A percentile compares a stretch with the other conserved stretches of the same genome.
phyloP scores from a whole-genome alignment of 2,888 invertebrate species.

The Drosophila anceps region DNA sequence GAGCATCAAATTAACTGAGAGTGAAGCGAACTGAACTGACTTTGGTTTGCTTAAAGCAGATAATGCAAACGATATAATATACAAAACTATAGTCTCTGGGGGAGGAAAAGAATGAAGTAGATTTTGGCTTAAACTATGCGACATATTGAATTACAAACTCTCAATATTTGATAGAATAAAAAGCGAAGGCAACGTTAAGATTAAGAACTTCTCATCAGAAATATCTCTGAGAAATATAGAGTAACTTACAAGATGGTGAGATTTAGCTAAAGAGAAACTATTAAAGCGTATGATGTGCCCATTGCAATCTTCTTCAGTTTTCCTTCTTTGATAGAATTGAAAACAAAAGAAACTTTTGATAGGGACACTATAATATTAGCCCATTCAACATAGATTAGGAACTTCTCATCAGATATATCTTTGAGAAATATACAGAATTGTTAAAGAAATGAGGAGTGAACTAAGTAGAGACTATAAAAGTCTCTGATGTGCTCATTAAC shows the following conservation, averaged over 20 bases:
- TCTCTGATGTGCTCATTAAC: too few relatives aligned
- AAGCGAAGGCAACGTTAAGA: background rate
- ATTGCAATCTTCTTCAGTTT: background rate
- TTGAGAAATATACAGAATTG: too few relatives aligned
- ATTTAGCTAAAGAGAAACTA: background rate
- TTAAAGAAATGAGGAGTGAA: too few relatives aligned
- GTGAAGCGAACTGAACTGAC: background rate
- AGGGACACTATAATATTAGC: too few relatives aligned
- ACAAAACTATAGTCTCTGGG: too few relatives aligned
- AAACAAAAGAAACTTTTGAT: too few relatives aligned
- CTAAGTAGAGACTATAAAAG: too few relatives aligned
- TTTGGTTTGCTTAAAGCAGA: background rate
- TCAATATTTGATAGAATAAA: background rate
- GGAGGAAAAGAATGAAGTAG: background rate
- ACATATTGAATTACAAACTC: background rate
- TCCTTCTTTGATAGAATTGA: too few relatives aligned
- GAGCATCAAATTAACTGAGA: background rate
- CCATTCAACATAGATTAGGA: too few relatives aligned
- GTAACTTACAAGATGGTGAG: background rate
- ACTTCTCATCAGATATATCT: too few relatives aligned
- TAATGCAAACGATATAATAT: background rate
- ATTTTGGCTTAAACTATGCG: too few relatives aligned
- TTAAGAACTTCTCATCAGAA: background rate
- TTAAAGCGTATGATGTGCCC: background rate
- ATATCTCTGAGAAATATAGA: background rate